Base-by-base conservation (phyloP, 2,888 invertebrate genomes). In the Acronicta alni region DNA sequence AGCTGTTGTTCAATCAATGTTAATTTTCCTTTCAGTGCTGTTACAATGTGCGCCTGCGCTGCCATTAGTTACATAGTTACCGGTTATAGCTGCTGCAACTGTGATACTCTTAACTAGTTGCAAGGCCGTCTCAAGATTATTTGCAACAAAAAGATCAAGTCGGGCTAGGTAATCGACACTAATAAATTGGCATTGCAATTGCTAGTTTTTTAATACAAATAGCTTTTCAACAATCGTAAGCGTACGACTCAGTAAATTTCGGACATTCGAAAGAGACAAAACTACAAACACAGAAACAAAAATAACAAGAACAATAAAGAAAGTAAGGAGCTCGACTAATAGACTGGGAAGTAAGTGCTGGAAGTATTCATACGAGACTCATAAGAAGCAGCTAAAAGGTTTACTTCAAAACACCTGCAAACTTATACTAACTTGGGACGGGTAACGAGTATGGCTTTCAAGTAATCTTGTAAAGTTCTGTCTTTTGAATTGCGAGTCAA, bases 11-110 rank as follows among this genome's bases (percentile, higher is more conserved):
- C 47, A 67, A 61, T 57, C 47, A 48, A 55, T 56, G 62, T 48
- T 63, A 60, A 68, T 74, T 77, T 77, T 69, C 66, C 57, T 77
- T 69, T 77, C 70, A 63, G 48, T 23, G 43, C 16, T 9, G 37
- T 52, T 49, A 39, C 44, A 47, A 15, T 57, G 42, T 76, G 55
- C 53, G 48, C 49, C 20, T 41, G 66, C 43, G 44, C 58, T 32
- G 30, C 54, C 37, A 60, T 55, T 63, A 45, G 46, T 60, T 72
- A 67, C 54, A 72, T 58, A 67, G 54, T 68, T 49, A 32, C 45
- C 68, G 49, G 58, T 59, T 54, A 37, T 54, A 60, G 54, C 51
- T 47, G 47, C 55, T 60, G 55, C 54, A 49, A 55, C 45, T 53
- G 42, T 46, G 62, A 54, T 55, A 62, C 37, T 53, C 52, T 35